Base-by-base conservation (phyloP, 2,888 invertebrate genomes). In the Lycocerus yunnanus region DNA sequence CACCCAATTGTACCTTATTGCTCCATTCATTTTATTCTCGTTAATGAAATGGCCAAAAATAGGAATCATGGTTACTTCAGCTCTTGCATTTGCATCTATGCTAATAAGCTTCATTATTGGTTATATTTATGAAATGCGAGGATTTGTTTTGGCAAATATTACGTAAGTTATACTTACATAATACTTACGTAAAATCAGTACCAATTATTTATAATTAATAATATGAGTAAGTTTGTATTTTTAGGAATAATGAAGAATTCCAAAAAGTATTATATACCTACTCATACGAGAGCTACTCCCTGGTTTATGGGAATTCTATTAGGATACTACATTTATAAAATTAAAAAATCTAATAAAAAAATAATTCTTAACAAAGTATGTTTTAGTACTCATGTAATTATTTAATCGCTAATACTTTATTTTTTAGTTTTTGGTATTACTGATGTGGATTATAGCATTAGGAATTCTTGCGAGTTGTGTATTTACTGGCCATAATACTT, bases 261-360 rank as follows among this genome's bases (percentile, higher is more conserved):
- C 11, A 76, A 74, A n/a, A 66, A 80, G 6, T 84, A 84, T 72
- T 85, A 85, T 66, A 66, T 82, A 3, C 72, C 76, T 71, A 84
- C 84, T 0, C 82, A 84, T 71, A 81, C 82, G 10, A 80, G 84
- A 73, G 82, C 83, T n/a, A 74, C 80, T 21, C 81, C 84, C 8
- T 85, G 84, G 84, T 73, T 84, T 15, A 81, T 84, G 6, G 85
- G 85, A 15, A 73, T 81, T 11, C 68, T 84, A n/a, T 58, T 82
- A 15, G 85, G 85, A 6, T 83, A 82, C 65, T 20, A 79, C 10
- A 76, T 84, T 9, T 78, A 77, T 10, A 67, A 76, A 68, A 72
- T 80, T 14, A 80, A 78, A 66, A 58, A 77, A 15, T 11, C 10
- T n/a, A 16, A 27, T 6, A 3, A 1, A 13, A 58, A 61, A 15